Base-by-base conservation (phyloP, 2,888 invertebrate species). In the Choreutis nemorana region DNA sequence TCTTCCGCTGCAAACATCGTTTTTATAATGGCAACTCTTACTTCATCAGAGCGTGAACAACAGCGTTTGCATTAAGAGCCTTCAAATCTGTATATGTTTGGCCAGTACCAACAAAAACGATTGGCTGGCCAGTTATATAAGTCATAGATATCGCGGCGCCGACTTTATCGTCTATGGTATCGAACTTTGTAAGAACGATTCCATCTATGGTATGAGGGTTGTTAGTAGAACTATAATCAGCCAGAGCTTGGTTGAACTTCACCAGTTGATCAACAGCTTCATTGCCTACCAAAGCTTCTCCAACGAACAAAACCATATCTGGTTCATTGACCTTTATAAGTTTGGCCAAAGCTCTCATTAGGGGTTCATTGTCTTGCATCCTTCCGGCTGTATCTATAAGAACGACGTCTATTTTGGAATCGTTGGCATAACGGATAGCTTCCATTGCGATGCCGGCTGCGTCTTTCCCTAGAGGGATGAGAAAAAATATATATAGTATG, bases 61-160 rank as follows among this genome's bases (percentile, higher is more conserved):
- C 97, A 30, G 97, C 95, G 59, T 92, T 94, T 6, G 92, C 94
- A 64, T 99, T 98, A 43, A 99, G 82, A 33, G 94, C 95, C 64
- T 97, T 95, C 50, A 99, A 82, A 78, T 99, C 99, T 0, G 94
- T 92, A 68, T 99, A 99, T 0, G 98, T 99, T 79, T 99, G 99
- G 2, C 99, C 99, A 2, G 97, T 98, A 21, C 99, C 99, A 9
- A 99, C 98, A 63, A 97, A 97, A 24, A 97, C 95, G 30, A 99
- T 99, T 0, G 99, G 99, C 67, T 99, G 98, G 0, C 99, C 99
- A 0, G 99, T 99, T 38, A 98, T 97, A 67, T 99, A 99, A 0
- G 99, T 97, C 99, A 99, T 99, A 9, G 99, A 99, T 48, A 99
- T 97, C 10, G 99, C 98, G 23, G 99, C 99, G 6, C 99, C 99